Conservation (phyloP, 2,797 vertebrate genomes). For the Hippocampus kuda region DNA sequence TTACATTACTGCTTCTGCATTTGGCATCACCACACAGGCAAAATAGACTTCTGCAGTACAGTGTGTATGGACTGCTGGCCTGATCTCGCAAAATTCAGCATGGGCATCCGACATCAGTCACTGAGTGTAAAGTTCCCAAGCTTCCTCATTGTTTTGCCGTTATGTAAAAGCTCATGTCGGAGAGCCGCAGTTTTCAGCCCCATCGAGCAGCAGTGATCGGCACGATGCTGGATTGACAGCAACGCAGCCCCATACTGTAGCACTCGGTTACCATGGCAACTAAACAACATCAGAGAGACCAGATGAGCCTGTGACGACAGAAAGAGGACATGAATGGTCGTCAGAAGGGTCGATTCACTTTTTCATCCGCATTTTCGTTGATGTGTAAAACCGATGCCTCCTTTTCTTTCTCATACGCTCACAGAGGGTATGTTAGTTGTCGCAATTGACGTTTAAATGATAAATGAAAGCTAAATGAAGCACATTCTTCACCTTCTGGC, state of each 20-base stretch:
- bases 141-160: background rate
- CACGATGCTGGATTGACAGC: constrained; percentile 13
- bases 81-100: background rate
- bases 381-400: background rate
- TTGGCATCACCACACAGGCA: background rate
- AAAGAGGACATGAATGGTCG: constrained; percentile 50
- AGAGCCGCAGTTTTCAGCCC: constrained; percentile 1
- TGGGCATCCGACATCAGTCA: background rate
- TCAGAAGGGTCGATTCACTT: constrained; percentile 1
- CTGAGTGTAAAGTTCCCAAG: background rate
- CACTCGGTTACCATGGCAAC: constrained; percentile 73
- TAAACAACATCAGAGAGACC: constrained; percentile 71
- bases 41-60: background rate
- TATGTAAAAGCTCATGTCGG: background rate
- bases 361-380: background rate
- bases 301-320: constrained; percentile 59
- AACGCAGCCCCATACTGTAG: constrained; percentile 59
- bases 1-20: background rate
- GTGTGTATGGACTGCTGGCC: background rate
- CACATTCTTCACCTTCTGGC: constrained; percentile 45
- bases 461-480: constrained; percentile 25
- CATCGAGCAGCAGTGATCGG: background rate
- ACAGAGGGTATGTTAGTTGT: constrained; percentile 12
- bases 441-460: background rate
- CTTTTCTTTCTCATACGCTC: background rate